phyloP scores from a whole-genome alignment of 2,113 vertebrate species.

The Ameiurus melas region DNA sequence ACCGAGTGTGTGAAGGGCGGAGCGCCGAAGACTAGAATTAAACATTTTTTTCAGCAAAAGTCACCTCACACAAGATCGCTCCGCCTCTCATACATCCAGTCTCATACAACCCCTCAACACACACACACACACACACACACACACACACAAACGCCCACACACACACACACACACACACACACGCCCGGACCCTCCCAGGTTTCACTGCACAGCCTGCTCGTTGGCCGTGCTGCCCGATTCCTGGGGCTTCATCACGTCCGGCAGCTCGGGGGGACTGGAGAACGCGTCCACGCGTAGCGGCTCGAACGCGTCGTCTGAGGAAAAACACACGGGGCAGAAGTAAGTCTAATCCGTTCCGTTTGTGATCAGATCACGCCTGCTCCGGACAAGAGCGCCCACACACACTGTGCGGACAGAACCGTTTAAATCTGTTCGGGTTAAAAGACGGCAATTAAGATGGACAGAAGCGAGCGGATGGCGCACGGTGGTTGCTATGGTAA shows the following conservation, averaged over 20 bases:
- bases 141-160: neutral
- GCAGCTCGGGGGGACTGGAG: constrained; percentile 90
- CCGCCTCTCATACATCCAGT: neutral
- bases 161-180: neutral
- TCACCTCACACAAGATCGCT: constrained; percentile 34
- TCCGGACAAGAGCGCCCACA: no score
- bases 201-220: constrained; percentile 90
- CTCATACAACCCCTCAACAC: neutral
- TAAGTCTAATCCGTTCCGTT: no score
- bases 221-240: constrained; percentile 87
- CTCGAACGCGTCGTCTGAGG: constrained; percentile 84
- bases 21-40: constrained; percentile 8
- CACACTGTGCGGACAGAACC: no score
- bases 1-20: constrained; percentile 12
- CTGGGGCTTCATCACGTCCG: constrained; percentile 93
- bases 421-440: no score
- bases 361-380: no score
- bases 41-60: constrained; percentile 22
- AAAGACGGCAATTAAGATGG: no score
- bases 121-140: neutral
- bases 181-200: constrained; percentile 39
- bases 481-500: neutral
- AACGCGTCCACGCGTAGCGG: constrained; percentile 84
- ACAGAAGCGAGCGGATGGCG: no score
- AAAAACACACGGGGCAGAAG: constrained; percentile 10